Conservation (phyloP, 23 tunicate genomes). For the Botrylloides violaceus region DNA sequence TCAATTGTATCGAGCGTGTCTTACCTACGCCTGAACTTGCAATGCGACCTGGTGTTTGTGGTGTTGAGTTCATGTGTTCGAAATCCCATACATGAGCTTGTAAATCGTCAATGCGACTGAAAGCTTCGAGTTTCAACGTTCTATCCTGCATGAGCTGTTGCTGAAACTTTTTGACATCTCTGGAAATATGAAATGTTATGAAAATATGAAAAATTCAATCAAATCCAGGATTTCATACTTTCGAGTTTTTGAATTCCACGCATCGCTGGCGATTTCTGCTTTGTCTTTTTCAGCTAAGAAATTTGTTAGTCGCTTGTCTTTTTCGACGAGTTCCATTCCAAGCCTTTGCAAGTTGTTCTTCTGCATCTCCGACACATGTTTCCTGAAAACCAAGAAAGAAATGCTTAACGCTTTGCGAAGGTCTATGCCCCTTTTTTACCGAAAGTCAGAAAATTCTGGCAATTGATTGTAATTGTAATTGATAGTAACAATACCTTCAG, state of each 20-base stretch:
- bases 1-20: too few relatives aligned
- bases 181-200: not conserved
- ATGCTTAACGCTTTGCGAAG: too few relatives aligned
- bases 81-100: conserved; percentile 69
- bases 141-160: conserved; percentile 57
- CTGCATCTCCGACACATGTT: conserved; percentile 50
- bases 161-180: conserved; percentile 54
- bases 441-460: too few relatives aligned
- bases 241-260: not conserved
- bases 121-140: conserved; percentile 65
- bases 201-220: too few relatives aligned
- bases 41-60: conserved; percentile 31
- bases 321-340: conserved; percentile 73
- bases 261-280: not conserved
- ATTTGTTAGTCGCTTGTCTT: conserved; percentile 49
- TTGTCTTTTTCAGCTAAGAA: conserved; percentile 56
- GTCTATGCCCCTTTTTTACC: too few relatives aligned
- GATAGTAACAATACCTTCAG: too few relatives aligned
- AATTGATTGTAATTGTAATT: too few relatives aligned
- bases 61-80: conserved; percentile 24
- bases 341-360: conserved; percentile 71
- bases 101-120: conserved; percentile 65
- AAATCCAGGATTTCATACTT: too few relatives aligned
- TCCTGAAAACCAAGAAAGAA: conserved; percentile 19
- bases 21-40: conserved; percentile 56